phyloP scores from a whole-genome alignment of 1,140 invertebrate species.

The Theocolax elegans region DNA sequence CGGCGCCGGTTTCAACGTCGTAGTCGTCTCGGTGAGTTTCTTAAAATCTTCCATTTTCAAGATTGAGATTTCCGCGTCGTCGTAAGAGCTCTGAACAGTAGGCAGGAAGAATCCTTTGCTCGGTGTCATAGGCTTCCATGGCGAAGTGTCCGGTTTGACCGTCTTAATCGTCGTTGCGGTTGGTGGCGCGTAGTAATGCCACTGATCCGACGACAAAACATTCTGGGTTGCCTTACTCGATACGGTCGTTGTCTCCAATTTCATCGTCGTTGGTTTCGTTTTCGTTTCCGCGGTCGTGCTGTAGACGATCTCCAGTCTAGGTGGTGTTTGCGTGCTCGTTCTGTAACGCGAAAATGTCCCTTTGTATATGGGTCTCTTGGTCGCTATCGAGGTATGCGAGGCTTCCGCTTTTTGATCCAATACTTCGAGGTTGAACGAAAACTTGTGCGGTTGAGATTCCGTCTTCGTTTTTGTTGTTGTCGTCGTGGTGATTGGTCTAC shows the following conservation, averaged over 20 bases:
- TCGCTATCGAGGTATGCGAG: slow-evolving; percentile 29
- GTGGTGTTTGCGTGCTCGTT: slow-evolving; percentile 39
- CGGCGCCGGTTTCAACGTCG: slow-evolving; percentile 39
- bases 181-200: slow-evolving; percentile 58
- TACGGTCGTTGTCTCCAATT: slow-evolving; percentile 27
- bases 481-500: background rate
- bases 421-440: slow-evolving; percentile 55
- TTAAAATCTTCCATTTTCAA: slow-evolving; percentile 17
- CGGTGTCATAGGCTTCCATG: slow-evolving; percentile 4
- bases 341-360: slow-evolving; percentile 35
- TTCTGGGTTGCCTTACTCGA: slow-evolving; percentile 40
- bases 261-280: slow-evolving; percentile 35
- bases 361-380: slow-evolving; percentile 43
- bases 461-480: background rate
- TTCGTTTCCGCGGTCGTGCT: slow-evolving; percentile 48
- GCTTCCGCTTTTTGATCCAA: slow-evolving; percentile 47
- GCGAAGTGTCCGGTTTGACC: slow-evolving; percentile 7
- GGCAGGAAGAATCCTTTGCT: slow-evolving; percentile 48
- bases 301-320: slow-evolving; percentile 50
- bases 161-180: slow-evolving; percentile 13
- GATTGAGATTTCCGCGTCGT: slow-evolving; percentile 1
- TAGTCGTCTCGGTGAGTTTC: slow-evolving; percentile 6
- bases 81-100: slow-evolving; percentile 40
- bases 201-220: slow-evolving; percentile 53
- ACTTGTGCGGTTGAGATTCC: slow-evolving; percentile 53